These are phyloP conservation scores for Peromyscus maniculatus DNA, from an alignment of 2,113 vertebrate genomes.

Conservation along the genomic window DNA sequence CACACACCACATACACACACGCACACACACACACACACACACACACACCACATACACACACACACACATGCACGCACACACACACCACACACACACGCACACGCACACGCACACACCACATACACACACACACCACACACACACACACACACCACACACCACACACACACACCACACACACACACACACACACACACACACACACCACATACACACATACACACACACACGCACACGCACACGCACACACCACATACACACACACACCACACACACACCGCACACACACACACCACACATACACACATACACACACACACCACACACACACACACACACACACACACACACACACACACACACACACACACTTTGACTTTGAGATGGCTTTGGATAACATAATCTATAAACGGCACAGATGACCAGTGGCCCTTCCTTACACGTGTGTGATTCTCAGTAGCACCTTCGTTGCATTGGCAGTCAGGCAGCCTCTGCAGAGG, in stretches of 20 bases:
- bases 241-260: background rate
- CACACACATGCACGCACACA: background rate
- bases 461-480: conserved; percentile 71
- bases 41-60: background rate
- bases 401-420: conserved; percentile 62
- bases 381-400: conserved; percentile 40
- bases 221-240: rapidly evolving
- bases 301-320: rapidly evolving
- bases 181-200: no score
- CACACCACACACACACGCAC: background rate
- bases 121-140: background rate
- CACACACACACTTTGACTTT: background rate
- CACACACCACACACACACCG: background rate
- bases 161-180: no score
- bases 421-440: conserved; percentile 45
- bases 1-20: no score
- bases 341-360: background rate
- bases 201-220: background rate
- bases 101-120: background rate
- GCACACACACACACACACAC: no score
- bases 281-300: background rate
- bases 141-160: no score
- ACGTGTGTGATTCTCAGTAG: conserved; percentile 50
- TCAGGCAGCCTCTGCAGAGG: conserved; percentile 62
- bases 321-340: background rate